These are phyloP conservation scores for Bolinopsis microptera DNA, from an alignment of 37 sponge, comb jelly and placozoan species.

Conservation along the genomic window DNA sequence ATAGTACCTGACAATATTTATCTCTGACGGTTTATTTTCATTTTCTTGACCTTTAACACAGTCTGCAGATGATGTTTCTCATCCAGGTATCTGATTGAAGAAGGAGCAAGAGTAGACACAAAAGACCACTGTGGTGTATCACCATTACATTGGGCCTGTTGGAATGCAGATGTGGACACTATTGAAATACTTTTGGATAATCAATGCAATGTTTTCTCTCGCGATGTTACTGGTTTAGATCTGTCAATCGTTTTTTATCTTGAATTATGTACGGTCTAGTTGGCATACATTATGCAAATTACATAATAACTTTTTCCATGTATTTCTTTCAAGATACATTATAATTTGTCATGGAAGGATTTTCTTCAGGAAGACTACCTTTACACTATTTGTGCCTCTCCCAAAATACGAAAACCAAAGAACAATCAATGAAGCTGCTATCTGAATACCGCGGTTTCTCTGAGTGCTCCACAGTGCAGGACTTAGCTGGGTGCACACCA, in stretches of 20 bases:
- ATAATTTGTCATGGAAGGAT: too few species aligned
- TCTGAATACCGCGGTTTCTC: background rate
- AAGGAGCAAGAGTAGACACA: background rate
- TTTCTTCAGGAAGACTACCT: background rate
- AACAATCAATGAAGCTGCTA: background rate
- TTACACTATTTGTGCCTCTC: background rate
- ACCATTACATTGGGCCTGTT: background rate
- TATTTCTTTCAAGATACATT: too few species aligned
- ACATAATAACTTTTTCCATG: too few species aligned
- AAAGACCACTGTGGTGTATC: background rate
- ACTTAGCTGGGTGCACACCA: background rate
- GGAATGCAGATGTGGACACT: background rate
- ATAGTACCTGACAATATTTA: too few species aligned
- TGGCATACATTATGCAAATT: too few species aligned
- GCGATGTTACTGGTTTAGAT: background rate
- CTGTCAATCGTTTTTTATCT: background rate
- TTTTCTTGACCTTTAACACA: background rate
- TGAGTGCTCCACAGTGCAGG: background rate
- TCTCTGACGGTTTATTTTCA: too few species aligned
- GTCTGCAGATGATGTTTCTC: too few species aligned
- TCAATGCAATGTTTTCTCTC: background rate
- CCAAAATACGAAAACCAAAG: background rate
- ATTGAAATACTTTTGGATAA: background rate
- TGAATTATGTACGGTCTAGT: too few species aligned
- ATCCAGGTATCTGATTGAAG: background rate